Evolutionary conservation across 2,888 invertebrate genomes (phyloP).

Genomic region (Euproctis similis): DNA sequence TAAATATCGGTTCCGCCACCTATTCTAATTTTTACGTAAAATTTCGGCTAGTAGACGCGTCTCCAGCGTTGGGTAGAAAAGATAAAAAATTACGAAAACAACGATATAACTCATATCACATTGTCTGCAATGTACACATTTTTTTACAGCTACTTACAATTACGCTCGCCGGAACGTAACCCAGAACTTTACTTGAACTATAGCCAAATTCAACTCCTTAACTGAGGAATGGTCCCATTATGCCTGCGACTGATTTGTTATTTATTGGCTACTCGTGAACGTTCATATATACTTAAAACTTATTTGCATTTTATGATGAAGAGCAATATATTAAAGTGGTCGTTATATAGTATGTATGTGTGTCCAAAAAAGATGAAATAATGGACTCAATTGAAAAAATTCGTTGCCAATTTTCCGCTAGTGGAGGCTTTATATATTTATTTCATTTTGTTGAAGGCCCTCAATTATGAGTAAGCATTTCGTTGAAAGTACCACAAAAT

Average conservation of each 20-base stretch:
- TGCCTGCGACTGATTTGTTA: conserved; percentile 65
- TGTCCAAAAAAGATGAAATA: conserved; percentile 3
- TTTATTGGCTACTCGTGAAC: conserved; percentile 57
- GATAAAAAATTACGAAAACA: no score
- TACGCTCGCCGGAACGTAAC: conserved; percentile 13
- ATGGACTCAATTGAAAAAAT: no score
- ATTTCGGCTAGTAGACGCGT: no score
- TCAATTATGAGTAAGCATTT: no score
- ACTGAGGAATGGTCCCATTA: conserved; percentile 60
- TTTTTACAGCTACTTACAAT: conserved; percentile 13
- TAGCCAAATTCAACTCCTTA: conserved; percentile 59
- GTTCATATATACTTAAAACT: conserved; percentile 30
- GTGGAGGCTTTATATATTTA: no score
- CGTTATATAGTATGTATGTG: conserved; percentile 12
- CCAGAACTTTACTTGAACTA: conserved; percentile 54
- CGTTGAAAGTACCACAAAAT: no score
- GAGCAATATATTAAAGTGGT: conserved; percentile 19
- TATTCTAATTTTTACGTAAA: no score
- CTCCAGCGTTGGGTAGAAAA: no score
- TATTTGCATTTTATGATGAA: conserved; percentile 30
- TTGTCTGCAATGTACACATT: neutral
- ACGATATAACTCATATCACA: no score
- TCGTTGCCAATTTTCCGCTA: no score
- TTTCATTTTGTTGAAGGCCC: no score
- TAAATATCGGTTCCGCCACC: no score